Evolutionary conservation across 1,140 invertebrate species (phyloP).

Genomic region (Drosophila ambigua): DNA sequence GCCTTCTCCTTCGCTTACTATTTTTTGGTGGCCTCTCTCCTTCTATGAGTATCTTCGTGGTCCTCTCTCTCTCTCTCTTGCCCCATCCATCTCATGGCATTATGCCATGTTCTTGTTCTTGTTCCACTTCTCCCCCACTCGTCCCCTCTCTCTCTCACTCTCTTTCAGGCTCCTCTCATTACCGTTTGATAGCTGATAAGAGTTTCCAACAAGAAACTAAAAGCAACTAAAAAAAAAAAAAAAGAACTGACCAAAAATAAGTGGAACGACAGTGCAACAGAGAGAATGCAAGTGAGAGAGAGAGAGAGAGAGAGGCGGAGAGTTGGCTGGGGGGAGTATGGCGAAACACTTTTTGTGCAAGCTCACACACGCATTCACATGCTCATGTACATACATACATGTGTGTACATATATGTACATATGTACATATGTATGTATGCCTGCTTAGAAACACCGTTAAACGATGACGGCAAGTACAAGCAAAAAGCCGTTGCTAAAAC

Average conservation of each 20-base stretch:
- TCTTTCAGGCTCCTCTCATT: conserved; percentile 30
- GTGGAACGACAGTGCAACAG: conserved; percentile 34
- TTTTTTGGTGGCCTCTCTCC: too few relatives aligned
- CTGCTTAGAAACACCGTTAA: conserved; percentile 70
- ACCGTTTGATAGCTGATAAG: conserved; percentile 50
- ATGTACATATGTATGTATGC: conserved; percentile 5
- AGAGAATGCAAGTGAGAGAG: conserved; percentile 13
- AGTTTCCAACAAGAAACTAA: conserved; percentile 5
- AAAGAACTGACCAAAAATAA: conserved; percentile 30
- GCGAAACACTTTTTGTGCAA: neutral
- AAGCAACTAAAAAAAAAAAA: conserved; percentile 15
- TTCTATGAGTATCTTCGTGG: neutral
- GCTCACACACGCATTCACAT: conserved; percentile 10
- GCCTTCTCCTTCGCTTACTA: neutral
- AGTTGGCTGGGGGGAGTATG: neutral
- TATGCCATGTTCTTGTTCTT: conserved; percentile 14
- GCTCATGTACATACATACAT: neutral
- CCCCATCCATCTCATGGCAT: conserved; percentile 11
- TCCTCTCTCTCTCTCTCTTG: neutral
- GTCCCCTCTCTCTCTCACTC: neutral
- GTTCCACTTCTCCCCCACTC: neutral
- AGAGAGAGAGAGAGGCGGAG: neutral
- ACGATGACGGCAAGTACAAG: conserved; percentile 61
- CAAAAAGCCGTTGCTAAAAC: conserved; percentile 51
- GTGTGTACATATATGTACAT: neutral